Conservation (phyloP, 2,113 vertebrate species). For the Heterocephalus glaber region DNA sequence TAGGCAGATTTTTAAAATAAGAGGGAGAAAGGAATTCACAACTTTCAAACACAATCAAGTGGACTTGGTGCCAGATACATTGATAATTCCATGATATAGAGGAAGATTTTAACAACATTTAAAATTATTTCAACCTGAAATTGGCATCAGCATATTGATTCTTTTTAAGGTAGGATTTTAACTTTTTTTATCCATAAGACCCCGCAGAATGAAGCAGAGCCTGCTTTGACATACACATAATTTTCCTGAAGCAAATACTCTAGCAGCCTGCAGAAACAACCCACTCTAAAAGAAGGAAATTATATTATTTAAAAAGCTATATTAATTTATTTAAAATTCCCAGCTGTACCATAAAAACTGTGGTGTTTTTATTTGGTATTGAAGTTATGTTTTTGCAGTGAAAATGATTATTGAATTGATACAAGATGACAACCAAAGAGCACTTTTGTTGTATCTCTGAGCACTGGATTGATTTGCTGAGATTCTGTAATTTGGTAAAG, state of each 20-base stretch:
- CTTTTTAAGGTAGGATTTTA: neutral
- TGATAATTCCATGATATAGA: neutral
- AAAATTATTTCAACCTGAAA: neutral
- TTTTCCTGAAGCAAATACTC: conserved; percentile 58
- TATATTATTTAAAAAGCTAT: conserved; percentile 76
- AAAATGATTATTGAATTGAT: neutral
- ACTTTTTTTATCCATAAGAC: conserved; percentile 58
- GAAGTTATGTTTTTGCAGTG: conserved; percentile 59
- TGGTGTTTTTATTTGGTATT: conserved; percentile 51
- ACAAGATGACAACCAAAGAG: neutral
- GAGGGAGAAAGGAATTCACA: neutral
- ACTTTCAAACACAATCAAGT: neutral
- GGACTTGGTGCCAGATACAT: neutral
- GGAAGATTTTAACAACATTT: neutral
- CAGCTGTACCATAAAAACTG: conserved; percentile 67
- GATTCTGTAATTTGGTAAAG: too few species aligned
- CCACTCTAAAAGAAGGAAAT: conserved; percentile 55
- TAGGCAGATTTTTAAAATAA: neutral
- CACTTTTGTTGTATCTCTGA: neutral
- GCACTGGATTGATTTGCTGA: neutral
- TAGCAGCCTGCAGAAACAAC: conserved; percentile 64
- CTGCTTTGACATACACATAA: conserved; percentile 52
- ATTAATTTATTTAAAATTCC: conserved; percentile 51
- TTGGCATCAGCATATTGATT: neutral
- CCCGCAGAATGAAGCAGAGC: conserved; percentile 71